phyloP scores from a whole-genome alignment of 1,140 invertebrate genomes.

The Branchinecta lynchi region DNA sequence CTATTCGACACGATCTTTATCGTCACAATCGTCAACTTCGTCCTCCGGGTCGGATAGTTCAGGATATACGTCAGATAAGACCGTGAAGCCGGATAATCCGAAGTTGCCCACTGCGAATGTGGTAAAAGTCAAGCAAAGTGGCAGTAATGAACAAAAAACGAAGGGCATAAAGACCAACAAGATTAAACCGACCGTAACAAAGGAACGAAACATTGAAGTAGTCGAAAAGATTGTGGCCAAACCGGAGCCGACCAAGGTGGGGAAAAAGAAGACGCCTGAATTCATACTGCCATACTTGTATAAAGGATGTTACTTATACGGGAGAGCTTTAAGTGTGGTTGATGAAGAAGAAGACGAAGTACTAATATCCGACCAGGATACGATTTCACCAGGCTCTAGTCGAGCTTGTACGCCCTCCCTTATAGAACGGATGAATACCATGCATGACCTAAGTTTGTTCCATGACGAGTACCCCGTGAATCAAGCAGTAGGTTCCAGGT shows the following conservation, averaged over 20 bases:
- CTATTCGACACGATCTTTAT: constrained; percentile 18
- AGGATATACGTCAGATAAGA: neutral
- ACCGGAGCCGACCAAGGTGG: neutral
- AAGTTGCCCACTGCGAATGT: too few relatives aligned
- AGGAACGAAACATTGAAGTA: too few relatives aligned
- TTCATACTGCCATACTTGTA: neutral
- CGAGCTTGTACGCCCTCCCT: neutral
- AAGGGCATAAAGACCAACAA: too few relatives aligned
- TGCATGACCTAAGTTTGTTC: neutral
- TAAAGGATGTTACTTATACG: neutral
- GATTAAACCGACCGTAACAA: too few relatives aligned
- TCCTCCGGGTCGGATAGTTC: constrained; percentile 17
- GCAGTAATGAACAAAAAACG: too few relatives aligned
- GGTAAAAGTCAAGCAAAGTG: too few relatives aligned
- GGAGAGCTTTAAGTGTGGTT: neutral
- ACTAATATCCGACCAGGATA: neutral
- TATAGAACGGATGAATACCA: neutral
- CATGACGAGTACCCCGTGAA: neutral
- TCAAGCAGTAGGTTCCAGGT: neutral
- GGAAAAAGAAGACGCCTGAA: constrained; percentile 6
- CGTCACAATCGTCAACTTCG: constrained; percentile 19
- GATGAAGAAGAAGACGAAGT: neutral
- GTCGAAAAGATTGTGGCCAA: too few relatives aligned
- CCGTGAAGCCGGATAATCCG: neutral
- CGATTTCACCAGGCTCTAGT: neutral